Conservation (phyloP, 2,113 vertebrate genomes). For the Laterallus jamaicensis region DNA sequence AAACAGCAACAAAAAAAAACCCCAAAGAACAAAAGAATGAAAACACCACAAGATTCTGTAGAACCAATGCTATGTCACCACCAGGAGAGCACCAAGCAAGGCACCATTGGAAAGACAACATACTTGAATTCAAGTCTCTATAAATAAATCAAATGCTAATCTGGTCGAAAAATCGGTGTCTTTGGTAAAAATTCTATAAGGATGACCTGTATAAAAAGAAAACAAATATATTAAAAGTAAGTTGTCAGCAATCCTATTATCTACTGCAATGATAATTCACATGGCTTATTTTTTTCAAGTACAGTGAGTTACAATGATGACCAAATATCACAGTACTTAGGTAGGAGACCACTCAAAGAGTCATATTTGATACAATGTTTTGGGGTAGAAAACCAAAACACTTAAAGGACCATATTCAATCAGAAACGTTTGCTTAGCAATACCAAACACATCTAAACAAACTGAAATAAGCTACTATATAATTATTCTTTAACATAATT, state of each 20-base stretch:
- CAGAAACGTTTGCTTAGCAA: not conserved
- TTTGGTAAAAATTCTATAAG: slow-evolving; percentile 99
- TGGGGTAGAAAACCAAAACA: slow-evolving; percentile 10
- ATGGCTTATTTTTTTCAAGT: not conserved
- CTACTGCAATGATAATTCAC: not conserved
- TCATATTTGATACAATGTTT: slow-evolving; percentile 50
- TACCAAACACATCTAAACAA: not conserved
- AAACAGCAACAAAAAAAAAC: not conserved
- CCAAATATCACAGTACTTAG: slow-evolving; percentile 71
- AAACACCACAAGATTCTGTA: slow-evolving; percentile 79
- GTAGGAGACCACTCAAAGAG: slow-evolving; percentile 75
- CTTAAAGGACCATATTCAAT: not conserved
- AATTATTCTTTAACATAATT: not conserved
- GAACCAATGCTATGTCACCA: slow-evolving; percentile 81
- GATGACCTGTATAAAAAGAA: slow-evolving; percentile 86
- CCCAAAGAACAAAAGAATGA: not conserved
- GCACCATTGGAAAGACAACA: slow-evolving; percentile 90
- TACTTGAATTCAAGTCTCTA: slow-evolving; percentile 79
- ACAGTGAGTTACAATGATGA: slow-evolving; percentile 40
- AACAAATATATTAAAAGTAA: slow-evolving; percentile 38
- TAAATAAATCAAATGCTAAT: slow-evolving; percentile 81
- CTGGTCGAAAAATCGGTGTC: slow-evolving; percentile 98
- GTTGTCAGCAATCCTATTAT: not conserved
- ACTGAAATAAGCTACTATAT: not conserved
- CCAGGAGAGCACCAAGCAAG: slow-evolving; percentile 86